phyloP scores from a whole-genome alignment of 2,888 invertebrate genomes.

The Cantharis flavilabris region DNA sequence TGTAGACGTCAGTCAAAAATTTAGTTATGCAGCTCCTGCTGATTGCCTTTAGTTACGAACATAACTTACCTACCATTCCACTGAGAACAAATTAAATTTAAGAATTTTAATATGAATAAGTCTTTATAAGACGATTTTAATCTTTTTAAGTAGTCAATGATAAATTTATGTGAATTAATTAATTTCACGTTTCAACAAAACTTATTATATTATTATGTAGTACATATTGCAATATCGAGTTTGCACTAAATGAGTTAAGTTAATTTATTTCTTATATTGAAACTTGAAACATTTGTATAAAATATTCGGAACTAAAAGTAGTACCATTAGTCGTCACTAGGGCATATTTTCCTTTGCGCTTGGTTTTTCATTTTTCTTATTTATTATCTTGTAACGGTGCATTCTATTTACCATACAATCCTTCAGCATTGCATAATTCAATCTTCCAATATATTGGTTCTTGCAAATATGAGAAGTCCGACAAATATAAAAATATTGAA shows the following conservation, averaged over 20 bases:
- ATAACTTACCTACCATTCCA: slow-evolving; percentile 4
- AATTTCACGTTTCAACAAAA: not conserved
- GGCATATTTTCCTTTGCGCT: too few species aligned
- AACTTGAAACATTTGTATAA: not conserved
- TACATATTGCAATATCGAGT: not conserved
- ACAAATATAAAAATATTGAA: too few species aligned
- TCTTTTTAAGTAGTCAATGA: slow-evolving; percentile 2
- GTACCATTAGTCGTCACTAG: too few species aligned
- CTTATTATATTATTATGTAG: not conserved
- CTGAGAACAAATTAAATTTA: slow-evolving; percentile 2
- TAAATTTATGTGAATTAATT: not conserved
- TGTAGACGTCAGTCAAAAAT: slow-evolving; percentile 39
- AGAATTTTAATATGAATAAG: slow-evolving; percentile 1
- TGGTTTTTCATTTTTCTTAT: too few species aligned
- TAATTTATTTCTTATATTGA: not conserved
- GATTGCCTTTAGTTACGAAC: slow-evolving; percentile 14
- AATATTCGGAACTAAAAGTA: too few species aligned
- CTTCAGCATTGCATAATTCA: too few species aligned
- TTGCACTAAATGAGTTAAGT: not conserved
- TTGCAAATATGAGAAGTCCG: too few species aligned
- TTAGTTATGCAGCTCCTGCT: slow-evolving; percentile 29
- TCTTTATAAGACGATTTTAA: slow-evolving; percentile 2
- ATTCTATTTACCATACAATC: too few species aligned
- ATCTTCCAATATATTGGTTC: too few species aligned
- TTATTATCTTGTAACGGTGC: too few species aligned